Base-by-base conservation (phyloP, 2,113 vertebrate species). In the Chloropsis hardwickii region DNA sequence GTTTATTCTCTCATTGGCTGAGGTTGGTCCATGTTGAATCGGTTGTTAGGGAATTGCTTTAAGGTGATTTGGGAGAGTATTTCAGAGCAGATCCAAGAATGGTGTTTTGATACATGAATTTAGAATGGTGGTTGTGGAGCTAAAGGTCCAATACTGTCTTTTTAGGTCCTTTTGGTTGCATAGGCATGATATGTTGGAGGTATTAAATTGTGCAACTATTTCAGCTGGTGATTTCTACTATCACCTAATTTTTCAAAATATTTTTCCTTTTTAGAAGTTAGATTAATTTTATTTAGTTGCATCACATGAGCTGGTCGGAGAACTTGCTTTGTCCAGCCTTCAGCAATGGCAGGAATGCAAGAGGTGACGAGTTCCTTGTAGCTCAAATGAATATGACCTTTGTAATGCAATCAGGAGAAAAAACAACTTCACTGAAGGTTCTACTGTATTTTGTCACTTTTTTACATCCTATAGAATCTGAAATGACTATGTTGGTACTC, bases 401-500 rank as follows among this genome's bases (percentile, higher is more conserved):
- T 88, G 54, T 45, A 45, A 35, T 86, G 74, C n/a, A 76, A 44
- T 74, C 72, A 74, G 42, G 47, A 84, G 51, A 19, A 44, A 85
- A 56, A 64, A 4, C 19, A 77, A 33, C 60, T 50, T 86, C 16
- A 31, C 3, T 81, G 64, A 80, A 93, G 29, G 27, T 2, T 6
- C 62, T 77, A 44, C 48, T 70, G 47, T 66, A 42, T 86, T 94
- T 81, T 87, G 54, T 56, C 58, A 77, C 28, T 73, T 65, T 80
- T 48, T 22, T 11, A 9, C 73, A 51, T 81, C 35, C 17, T 64
- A 0, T 44, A 47, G n/a, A 92, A 69, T 86, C 40, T 72, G 77
- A 91, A 81, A 86, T 69, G 4, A 86, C 71, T 90, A 2, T 53
- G 60, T 95, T 83, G 87, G 28, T 94, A 69, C 23, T 79, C 29